phyloP scores from a whole-genome alignment of 2,113 vertebrate species.

The Grammomys surdaster region DNA sequence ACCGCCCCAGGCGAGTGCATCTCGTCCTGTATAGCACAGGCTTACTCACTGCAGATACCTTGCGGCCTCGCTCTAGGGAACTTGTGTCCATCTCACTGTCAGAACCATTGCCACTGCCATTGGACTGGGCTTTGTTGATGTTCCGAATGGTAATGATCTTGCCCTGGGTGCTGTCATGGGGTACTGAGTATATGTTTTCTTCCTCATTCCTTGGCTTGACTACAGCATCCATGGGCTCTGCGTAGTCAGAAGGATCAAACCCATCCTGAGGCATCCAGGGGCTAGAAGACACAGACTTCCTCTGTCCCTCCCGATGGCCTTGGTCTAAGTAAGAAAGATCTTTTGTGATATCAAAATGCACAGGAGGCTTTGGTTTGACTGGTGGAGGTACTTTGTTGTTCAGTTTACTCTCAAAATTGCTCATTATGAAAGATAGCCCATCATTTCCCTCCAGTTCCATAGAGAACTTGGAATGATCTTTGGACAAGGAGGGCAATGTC shows the following conservation, averaged over 20 bases:
- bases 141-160: slow-evolving; percentile 99
- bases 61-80: slow-evolving; percentile 93
- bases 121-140: slow-evolving; percentile 94
- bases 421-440: slow-evolving; percentile 90
- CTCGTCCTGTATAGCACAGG: slow-evolving; percentile 93
- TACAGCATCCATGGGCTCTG: slow-evolving; percentile 96
- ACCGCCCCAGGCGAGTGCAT: slow-evolving; percentile 93
- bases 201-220: slow-evolving; percentile 93
- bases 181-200: slow-evolving; percentile 97
- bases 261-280: slow-evolving; percentile 91
- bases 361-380: slow-evolving; percentile 94
- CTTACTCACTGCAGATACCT: slow-evolving; percentile 88
- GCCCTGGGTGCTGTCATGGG: slow-evolving; percentile 97
- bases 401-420: slow-evolving; percentile 93
- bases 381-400: slow-evolving; percentile 96
- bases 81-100: slow-evolving; percentile 97
- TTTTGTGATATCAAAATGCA: slow-evolving; percentile 93
- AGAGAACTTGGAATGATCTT: slow-evolving; percentile 91
- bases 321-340: slow-evolving; percentile 92
- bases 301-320: slow-evolving; percentile 87
- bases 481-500: slow-evolving; percentile 85
- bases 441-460: slow-evolving; percentile 93
- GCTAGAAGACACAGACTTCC: slow-evolving; percentile 91
- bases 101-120: slow-evolving; percentile 94
- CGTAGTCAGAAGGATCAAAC: slow-evolving; percentile 98